Evolutionary conservation across 35 echinoderm and acorn worm species (phyloP), one percentile per base, ranked within the genome.

Genomic region (Ophioderma brevispina): DNA sequence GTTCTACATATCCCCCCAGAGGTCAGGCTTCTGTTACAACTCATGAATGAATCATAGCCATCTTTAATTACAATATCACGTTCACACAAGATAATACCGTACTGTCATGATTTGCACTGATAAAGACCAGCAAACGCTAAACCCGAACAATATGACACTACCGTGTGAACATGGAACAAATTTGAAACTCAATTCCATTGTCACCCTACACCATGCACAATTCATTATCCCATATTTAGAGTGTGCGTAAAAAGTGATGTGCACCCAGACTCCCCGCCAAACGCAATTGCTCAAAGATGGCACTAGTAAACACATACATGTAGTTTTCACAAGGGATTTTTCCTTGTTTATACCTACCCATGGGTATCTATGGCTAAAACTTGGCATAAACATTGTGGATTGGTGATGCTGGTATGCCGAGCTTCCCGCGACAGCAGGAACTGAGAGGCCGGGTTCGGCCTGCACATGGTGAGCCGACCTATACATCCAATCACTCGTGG

Each of bases 331-430:
- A n/a, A n/a, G n/a, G n/a, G n/a, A n/a, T n/a, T n/a, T n/a, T n/a
- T n/a, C n/a, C n/a, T n/a, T n/a, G n/a, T n/a, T 33, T 83, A 59
- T 30, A 64, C 83, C 43, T 85, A 85, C 83, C 83, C 83, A 85
- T 85, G 83, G 83, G 43, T 85, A 85, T 85, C 83, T 85, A 70
- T 85, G 83, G 52, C 83, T 85, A 37, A 70, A 85, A 59, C 46
- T 64, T 19, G 83, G 83, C 36, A 85, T 59, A 85, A 85, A 85
- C 83, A 85, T 85, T 19, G 83, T 85, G 32, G 83, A 55, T 64
- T 85, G 83, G 70, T 85, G 83, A 35, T 85, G 83, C 83, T 85
- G 83, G 63, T 85, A 85, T 64, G 83, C 83, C 33, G 83, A 33
- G 28, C 49, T 59, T 64, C 37, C 83, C 36, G 52, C 83, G 17